Percentiles rank a stretch among this genome's conserved stretches.
These are phyloP conservation scores for Edolisoma coerulescens DNA, from an alignment of 2,113 vertebrate genomes.

Conservation along the genomic window DNA sequence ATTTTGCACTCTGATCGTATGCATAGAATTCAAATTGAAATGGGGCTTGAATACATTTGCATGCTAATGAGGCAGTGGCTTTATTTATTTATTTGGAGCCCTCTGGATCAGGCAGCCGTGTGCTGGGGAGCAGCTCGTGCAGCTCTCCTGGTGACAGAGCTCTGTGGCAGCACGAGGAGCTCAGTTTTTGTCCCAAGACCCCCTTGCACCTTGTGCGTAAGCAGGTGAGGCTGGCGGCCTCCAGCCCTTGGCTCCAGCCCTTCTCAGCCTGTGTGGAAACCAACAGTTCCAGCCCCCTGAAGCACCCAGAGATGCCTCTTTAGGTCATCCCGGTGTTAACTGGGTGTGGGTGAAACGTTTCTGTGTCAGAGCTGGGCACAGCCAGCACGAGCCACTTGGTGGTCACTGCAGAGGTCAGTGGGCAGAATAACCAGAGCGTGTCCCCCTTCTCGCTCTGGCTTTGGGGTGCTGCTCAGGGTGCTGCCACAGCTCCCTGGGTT, in stretches of 20 bases:
- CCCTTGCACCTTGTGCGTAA: rapidly evolving
- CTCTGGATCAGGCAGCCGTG: constrained; percentile 37
- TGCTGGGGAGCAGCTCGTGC: neutral
- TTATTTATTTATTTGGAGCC: constrained; percentile 66
- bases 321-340: neutral
- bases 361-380: neutral
- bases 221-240: neutral
- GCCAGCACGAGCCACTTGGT: rapidly evolving
- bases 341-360: neutral
- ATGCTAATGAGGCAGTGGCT: constrained; percentile 68
- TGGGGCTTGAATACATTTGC: constrained; percentile 73
- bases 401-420: rapidly evolving
- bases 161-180: neutral
- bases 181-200: neutral
- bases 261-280: neutral
- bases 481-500: neutral
- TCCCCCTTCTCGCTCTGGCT: rapidly evolving
- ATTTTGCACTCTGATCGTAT: constrained; percentile 76
- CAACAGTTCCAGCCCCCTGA: neutral
- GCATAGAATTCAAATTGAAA: constrained; percentile 78
- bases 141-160: neutral
- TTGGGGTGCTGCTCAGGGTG: neutral
- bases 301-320: neutral
- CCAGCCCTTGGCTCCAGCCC: neutral
- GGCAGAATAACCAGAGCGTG: rapidly evolving